Percentiles rank a stretch among this genome's conserved stretches.
These are phyloP conservation scores for Penelope pileata DNA, from an alignment of 2,113 vertebrate species.

Conservation along the genomic window DNA sequence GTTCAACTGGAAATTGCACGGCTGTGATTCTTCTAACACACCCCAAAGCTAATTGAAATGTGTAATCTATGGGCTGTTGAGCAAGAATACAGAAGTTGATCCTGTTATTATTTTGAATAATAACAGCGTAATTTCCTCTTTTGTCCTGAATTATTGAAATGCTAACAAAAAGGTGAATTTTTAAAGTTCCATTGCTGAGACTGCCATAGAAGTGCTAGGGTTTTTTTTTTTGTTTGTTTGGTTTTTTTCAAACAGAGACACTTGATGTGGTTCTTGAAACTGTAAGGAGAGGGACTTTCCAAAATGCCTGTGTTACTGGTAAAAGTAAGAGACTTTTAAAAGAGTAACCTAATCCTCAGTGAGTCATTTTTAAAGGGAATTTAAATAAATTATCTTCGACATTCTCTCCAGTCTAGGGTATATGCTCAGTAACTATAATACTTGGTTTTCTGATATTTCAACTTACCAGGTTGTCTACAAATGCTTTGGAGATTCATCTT, in stretches of 20 bases:
- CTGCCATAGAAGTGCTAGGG: neutral
- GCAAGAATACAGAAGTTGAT: constrained; percentile 6
- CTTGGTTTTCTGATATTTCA: neutral
- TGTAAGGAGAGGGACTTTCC: neutral
- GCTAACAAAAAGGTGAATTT: neutral
- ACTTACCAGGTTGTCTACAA: neutral
- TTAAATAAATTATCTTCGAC: neutral
- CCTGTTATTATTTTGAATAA: constrained; percentile 3
- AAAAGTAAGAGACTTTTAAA: neutral
- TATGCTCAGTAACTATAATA: neutral
- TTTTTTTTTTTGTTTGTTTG: neutral
- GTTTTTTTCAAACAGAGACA: neutral
- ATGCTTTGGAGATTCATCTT: neutral
- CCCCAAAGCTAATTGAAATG: neutral
- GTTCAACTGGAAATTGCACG: neutral
- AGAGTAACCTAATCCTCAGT: neutral
- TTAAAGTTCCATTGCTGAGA: neutral
- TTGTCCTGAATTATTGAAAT: neutral
- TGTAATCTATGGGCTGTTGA: constrained; percentile 6
- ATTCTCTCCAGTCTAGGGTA: neutral
- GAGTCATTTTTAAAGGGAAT: neutral
- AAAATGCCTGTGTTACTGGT: neutral
- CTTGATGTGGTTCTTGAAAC: neutral
- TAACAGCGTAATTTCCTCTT: neutral
- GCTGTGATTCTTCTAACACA: constrained; percentile 1